Evolutionary conservation across 2,797 vertebrate genomes (phyloP), one percentile per base, ranked within the genome.

Genomic region (Philypnodon macrostomus): DNA sequence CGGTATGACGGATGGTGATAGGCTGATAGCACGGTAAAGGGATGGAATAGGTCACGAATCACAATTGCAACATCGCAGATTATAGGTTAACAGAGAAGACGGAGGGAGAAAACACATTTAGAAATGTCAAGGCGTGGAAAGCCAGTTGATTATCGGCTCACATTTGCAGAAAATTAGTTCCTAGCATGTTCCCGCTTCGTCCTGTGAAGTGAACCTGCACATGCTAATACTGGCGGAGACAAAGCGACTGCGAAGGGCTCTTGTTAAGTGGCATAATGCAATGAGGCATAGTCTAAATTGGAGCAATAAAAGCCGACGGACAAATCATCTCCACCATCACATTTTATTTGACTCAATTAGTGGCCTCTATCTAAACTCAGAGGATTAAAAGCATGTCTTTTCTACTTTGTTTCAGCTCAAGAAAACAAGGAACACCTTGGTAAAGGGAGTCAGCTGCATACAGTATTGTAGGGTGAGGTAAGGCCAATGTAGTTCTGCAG

Each of bases 301-400:
- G 66, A 7, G 80, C 79, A 74, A 84, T 86, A 85, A 87, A 84
- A 83, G 79, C 73, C 70, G 70, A 84, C 81, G 79, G 84, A 85
- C 82, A 80, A 85, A 86, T 88, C 81, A 82, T 87, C 82, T 81
- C 76, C 51, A 79, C 80, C 83, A 83, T 79, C 80, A 59, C 79
- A 73, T 83, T 82, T 81, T 83, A 86, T 86, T 87, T 83, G 82
- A 82, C 72, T 86, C 85, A 82, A 82, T 84, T 84, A 85, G 84
- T 66, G 65, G 67, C 66, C 49, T 59, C 46, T 60, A 82, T 73
- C 68, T 48, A 59, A 65, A 71, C 68, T 65, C 67, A 40, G 73
- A 55, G 70, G 61, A 56, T 79, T 77, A 68, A 79, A 77, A 83
- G 76, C 60, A 57, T 52, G 59, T 15, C 65, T 39, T 53, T 54